Percentiles rank a stretch among this genome's conserved stretches.
Conservation (phyloP, 2,113 vertebrate genomes). For the Hepsetus odoe region DNA sequence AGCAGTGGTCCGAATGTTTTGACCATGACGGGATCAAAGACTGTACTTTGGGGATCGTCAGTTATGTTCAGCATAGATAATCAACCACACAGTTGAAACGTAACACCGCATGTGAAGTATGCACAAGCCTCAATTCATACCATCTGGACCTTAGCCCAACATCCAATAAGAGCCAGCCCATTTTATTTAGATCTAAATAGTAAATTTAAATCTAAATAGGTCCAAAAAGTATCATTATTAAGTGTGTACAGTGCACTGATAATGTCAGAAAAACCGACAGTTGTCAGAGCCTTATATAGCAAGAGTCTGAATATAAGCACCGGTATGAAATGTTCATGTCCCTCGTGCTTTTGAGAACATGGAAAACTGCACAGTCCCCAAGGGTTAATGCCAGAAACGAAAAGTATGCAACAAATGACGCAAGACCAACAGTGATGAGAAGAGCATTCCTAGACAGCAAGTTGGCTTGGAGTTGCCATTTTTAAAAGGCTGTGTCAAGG, state of each 20-base stretch:
- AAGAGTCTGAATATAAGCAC: constrained; percentile 1
- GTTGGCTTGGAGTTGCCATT: constrained; percentile 48
- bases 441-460: constrained; percentile 60
- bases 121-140: constrained; percentile 50
- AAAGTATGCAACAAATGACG: constrained; percentile 29
- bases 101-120: constrained; percentile 36
- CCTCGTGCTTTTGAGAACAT: constrained; percentile 17
- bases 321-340: constrained; percentile 22
- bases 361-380: constrained; percentile 20
- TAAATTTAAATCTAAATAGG: constrained; percentile 9
- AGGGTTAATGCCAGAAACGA: constrained; percentile 38
- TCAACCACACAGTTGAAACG: constrained; percentile 48
- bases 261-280: constrained; percentile 5
- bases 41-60: constrained; percentile 36
- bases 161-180: constrained; percentile 26
- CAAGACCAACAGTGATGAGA: constrained; percentile 27
- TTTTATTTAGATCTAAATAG: constrained; percentile 28
- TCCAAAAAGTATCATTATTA: constrained; percentile 20
- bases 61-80: constrained; percentile 47
- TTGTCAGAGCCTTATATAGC: constrained; percentile 14
- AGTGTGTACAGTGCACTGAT: neutral
- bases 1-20: constrained; percentile 40
- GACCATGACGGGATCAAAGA: constrained; percentile 48
- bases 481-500: constrained; percentile 63
- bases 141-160: constrained; percentile 56